phyloP scores from a whole-genome alignment of 2,888 invertebrate species.

The Cheiracanthium punctorium region DNA sequence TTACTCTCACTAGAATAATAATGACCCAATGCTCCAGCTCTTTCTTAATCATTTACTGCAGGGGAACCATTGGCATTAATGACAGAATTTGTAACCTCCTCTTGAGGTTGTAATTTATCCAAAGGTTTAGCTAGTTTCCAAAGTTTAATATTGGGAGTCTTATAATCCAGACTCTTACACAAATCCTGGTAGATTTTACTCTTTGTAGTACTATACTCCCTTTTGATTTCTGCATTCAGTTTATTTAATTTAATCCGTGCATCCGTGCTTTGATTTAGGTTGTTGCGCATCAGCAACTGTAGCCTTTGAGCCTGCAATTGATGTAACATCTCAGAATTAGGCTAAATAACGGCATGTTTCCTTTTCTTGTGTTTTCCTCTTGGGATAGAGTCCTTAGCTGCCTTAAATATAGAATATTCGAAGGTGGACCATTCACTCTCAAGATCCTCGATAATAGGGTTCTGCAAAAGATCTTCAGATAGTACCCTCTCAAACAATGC shows the following conservation, averaged over 20 bases:
- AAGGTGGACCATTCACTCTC: not conserved
- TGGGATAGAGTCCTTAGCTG: not conserved
- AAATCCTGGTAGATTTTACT: not conserved
- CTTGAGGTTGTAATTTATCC: too few species aligned
- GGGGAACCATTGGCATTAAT: not conserved
- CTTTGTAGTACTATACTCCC: too few species aligned
- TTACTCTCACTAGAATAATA: conserved; percentile 14
- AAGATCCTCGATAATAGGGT: not conserved
- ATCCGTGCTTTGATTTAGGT: not conserved
- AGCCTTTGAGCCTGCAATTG: conserved; percentile 2
- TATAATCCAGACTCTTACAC: too few species aligned
- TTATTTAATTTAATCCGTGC: not conserved
- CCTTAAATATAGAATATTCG: conserved; percentile 10
- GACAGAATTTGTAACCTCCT: not conserved
- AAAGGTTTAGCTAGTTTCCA: not conserved
- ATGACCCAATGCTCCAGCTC: not conserved
- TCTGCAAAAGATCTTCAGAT: not conserved
- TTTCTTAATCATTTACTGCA: conserved; percentile 10
- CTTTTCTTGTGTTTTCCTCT: not conserved
- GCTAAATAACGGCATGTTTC: not conserved
- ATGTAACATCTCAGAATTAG: not conserved
- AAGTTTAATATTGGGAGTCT: too few species aligned
- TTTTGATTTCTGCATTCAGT: too few species aligned
- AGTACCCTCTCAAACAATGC: not conserved
- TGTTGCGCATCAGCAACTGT: not conserved